Percentiles rank a stretch among this genome's conserved stretches.
Evolutionary conservation across 2,888 invertebrate genomes (phyloP).

Genomic region (Pammene aurita): DNA sequence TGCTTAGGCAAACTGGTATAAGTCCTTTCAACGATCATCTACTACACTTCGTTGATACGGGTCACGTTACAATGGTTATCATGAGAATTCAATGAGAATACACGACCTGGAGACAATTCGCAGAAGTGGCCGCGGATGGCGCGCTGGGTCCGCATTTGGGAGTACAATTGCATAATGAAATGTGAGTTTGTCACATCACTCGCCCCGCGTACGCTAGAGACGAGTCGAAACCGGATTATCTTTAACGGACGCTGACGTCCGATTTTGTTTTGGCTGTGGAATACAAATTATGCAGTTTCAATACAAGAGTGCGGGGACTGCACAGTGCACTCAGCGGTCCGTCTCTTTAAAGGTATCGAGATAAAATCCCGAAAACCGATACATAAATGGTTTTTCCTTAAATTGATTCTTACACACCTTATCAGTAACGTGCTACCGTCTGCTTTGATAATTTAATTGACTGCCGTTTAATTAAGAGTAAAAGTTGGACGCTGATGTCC

Average conservation of each 20-base stretch:
- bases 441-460: too few relatives aligned
- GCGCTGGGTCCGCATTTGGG: conserved; percentile 28
- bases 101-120: conserved; percentile 4
- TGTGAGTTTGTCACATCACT: conserved; percentile 37
- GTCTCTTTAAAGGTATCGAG: too few relatives aligned
- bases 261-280: conserved; percentile 22
- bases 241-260: not conserved
- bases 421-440: too few relatives aligned
- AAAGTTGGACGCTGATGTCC: too few relatives aligned
- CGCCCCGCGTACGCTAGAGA: conserved; percentile 29
- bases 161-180: conserved; percentile 39
- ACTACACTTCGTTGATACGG: not conserved
- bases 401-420: too few relatives aligned
- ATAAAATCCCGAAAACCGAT: too few relatives aligned
- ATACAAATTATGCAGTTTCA: conserved; percentile 17
- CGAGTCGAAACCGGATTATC: conserved; percentile 36
- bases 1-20: not conserved
- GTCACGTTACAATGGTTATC: not conserved
- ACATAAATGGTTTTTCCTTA: too few relatives aligned
- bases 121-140: conserved; percentile 18
- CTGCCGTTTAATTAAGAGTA: too few relatives aligned
- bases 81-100: not conserved
- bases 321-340: too few relatives aligned
- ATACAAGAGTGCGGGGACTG: not conserved
- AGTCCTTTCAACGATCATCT: not conserved